Base-by-base conservation (phyloP, 1,140 invertebrate species). In the Antheraea pernyi region DNA sequence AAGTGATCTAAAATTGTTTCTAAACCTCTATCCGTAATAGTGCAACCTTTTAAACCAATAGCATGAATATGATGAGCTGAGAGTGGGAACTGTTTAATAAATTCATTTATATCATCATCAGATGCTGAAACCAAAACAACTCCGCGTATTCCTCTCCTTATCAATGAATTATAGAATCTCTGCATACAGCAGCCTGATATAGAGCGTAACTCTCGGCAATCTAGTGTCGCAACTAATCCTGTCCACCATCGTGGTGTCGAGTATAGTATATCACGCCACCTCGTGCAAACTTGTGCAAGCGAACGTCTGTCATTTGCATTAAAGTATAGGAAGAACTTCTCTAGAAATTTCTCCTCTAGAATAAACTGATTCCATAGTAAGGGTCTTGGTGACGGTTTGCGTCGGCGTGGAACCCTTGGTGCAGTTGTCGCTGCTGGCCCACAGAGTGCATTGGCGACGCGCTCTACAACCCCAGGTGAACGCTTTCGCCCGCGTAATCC, bases 251-350 rank as follows among this genome's bases (percentile, higher is more conserved):
- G 93, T 0, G 97, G 96, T 53, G 95, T 95, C 22, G 96, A 94
- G 85, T 98, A 98, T 22, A 98, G 91, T 64, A 98, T 93, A 79
- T 98, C 96, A 69, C 97, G 94, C 98, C 98, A 98, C 84, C 95
- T 94, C 71, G 94, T 94, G 90, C 97, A 98, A 73, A 96, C 96
- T 93, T 97, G 96, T 18, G 97, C 96, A 73, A 98, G 92, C 7
- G 94, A 91, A 59, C 96, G 94, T 70, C 97, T 93, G 76, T 99
- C 98, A 59, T 93, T 94, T 0, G 96, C 93, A 59, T 94, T 95
- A 85, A 98, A 98, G 83, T 98, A 98, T 16, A 95, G 93, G 92
- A 98, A 98, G 92, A 98, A 97, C 72, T 94, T 94, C 22, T 94
- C 94, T 10, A 98, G 94, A 88, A 98, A 98, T 71, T 95, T 93